A percentile compares a stretch with the other conserved stretches of the same genome.
Evolutionary conservation across 2,113 vertebrate genomes (phyloP).

Genomic region (Aphelocoma coerulescens): DNA sequence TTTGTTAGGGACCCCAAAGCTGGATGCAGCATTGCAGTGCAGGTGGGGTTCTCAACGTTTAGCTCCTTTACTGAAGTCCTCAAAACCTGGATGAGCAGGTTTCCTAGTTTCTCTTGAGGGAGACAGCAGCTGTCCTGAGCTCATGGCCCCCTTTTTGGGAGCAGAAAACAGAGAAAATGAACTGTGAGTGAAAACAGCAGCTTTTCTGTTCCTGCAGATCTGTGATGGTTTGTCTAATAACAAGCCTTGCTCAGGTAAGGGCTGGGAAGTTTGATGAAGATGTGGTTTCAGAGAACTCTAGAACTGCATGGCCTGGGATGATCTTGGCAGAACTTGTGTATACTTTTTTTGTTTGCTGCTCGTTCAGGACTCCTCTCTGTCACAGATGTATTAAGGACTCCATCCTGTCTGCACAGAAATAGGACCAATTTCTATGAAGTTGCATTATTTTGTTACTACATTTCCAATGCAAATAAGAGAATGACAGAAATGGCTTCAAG

Average conservation of each 20-base stretch:
- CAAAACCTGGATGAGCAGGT: not conserved
- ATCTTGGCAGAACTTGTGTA: fast-evolving
- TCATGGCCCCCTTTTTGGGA: not conserved
- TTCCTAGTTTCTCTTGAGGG: not conserved
- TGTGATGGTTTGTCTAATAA: not conserved
- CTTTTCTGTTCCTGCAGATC: not conserved
- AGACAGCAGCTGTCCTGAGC: not conserved
- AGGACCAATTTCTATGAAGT: not conserved
- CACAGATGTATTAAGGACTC: not conserved
- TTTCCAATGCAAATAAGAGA: constrained; percentile 47
- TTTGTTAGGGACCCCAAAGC: not conserved
- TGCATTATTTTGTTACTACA: not conserved
- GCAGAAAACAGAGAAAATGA: not conserved
- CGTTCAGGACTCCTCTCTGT: not conserved
- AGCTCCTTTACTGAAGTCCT: not conserved
- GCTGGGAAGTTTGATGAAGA: not conserved
- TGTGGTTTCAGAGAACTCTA: not conserved
- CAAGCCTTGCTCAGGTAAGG: not conserved
- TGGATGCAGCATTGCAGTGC: not conserved
- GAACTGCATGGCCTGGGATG: not conserved
- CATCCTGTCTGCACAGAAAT: not conserved
- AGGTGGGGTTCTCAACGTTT: not conserved
- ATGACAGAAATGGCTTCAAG: not conserved
- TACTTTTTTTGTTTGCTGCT: not conserved
- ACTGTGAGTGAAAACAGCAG: not conserved